phyloP scores from a whole-genome alignment of 1,140 invertebrate species.

The Sitophilus oryzae region DNA sequence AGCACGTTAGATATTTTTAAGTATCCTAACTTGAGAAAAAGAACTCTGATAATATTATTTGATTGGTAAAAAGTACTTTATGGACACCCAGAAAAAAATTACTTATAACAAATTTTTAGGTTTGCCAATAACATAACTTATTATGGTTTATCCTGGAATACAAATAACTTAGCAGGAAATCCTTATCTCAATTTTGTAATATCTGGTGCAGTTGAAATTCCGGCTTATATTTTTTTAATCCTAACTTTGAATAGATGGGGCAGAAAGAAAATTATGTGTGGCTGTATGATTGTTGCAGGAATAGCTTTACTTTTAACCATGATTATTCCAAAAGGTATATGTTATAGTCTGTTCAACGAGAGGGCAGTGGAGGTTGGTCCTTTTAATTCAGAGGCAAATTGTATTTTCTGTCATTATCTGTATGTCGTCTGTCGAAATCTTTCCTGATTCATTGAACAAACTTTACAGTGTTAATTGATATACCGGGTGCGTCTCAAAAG shows the following conservation, averaged over 20 bases:
- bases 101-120: no score
- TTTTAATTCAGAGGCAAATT: no score
- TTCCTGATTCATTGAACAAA: no score
- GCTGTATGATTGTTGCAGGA: conserved; percentile 64
- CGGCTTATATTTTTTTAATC: conserved; percentile 65
- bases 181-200: conserved; percentile 71
- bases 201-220: conserved; percentile 70
- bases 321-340: conserved; percentile 52
- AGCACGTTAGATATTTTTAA: conserved; percentile 63
- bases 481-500: no score
- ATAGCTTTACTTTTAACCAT: conserved; percentile 54
- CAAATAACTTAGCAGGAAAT: conserved; percentile 66
- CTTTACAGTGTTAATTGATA: no score
- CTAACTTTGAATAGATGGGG: conserved; percentile 68
- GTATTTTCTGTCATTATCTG: no score
- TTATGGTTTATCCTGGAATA: conserved; percentile 76
- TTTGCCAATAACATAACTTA: conserved; percentile 74
- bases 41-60: conserved; percentile 69
- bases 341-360: no score
- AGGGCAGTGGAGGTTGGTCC: no score
- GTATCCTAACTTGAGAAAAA: conserved; percentile 63
- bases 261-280: conserved; percentile 60
- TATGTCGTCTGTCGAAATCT: no score
- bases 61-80: no score
- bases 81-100: no score